Conservation (phyloP, 2,797 vertebrate genomes). For the Kryptolebias ocellatus region DNA sequence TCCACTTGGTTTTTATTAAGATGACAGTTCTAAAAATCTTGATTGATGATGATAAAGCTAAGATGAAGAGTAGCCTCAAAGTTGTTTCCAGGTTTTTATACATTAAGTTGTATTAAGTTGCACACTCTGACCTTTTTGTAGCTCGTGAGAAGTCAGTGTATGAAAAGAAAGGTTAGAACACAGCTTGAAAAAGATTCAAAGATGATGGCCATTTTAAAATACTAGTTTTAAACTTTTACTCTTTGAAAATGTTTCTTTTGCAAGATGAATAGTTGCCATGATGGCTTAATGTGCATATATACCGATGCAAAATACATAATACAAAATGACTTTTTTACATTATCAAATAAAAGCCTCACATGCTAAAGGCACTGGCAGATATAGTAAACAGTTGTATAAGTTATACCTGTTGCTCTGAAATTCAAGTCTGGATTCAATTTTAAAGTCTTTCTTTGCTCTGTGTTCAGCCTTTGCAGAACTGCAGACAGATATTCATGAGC, state of each 20-base stretch:
- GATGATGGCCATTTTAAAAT: too few species aligned
- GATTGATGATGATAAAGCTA: neutral
- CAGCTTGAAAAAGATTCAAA: neutral
- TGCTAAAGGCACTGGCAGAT: too few species aligned
- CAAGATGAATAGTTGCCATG: too few species aligned
- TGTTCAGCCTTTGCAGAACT: slow-evolving; percentile 92
- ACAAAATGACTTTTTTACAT: too few species aligned
- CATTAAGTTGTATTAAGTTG: neutral
- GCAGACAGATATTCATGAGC: slow-evolving; percentile 96
- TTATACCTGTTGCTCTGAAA: too few species aligned
- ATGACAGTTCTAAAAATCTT: slow-evolving; percentile 3
- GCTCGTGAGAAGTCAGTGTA: neutral
- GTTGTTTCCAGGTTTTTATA: neutral
- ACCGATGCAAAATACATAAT: too few species aligned
- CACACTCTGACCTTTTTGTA: neutral
- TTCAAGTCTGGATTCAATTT: too few species aligned
- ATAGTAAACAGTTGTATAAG: too few species aligned
- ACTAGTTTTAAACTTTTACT: too few species aligned
- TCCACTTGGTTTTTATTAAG: slow-evolving; percentile 11
- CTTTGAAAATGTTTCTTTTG: too few species aligned
- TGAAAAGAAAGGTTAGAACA: neutral
- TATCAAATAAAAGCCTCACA: too few species aligned
- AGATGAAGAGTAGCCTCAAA: neutral
- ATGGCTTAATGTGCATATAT: too few species aligned
- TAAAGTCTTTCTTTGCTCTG: neutral